Conservation (phyloP, 2,888 invertebrate genomes). For the Chaitophorus viminalis region DNA sequence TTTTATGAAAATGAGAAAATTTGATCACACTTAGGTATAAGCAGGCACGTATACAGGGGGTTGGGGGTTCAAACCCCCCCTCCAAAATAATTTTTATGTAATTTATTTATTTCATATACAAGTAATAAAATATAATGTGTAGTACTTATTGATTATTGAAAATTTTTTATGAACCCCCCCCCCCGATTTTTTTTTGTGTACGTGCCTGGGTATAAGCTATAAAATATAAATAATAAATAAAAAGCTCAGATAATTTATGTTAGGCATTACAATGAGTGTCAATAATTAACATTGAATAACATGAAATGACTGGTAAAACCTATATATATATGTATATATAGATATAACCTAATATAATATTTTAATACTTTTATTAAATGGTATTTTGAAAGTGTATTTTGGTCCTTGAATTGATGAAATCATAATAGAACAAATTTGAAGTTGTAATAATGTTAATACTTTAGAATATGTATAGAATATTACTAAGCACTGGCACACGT, state of each 20-base stretch:
- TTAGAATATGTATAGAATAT: not conserved
- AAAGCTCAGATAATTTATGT: slow-evolving; percentile 27
- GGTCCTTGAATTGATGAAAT: slow-evolving; percentile 1
- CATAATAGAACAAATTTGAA: slow-evolving; percentile 11
- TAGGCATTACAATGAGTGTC: slow-evolving; percentile 6
- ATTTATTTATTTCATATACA: too few relatives aligned
- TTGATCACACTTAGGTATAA: slow-evolving; percentile 32
- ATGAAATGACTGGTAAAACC: slow-evolving; percentile 34
- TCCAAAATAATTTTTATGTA: too few relatives aligned
- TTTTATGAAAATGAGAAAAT: slow-evolving; percentile 41
- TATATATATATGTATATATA: too few relatives aligned
- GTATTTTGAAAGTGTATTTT: slow-evolving; percentile 12
- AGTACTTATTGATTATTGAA: too few relatives aligned
- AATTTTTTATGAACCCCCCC: too few relatives aligned
- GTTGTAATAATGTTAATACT: slow-evolving; percentile 9
- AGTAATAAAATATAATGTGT: too few relatives aligned
- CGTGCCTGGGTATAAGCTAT: not conserved
- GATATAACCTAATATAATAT: too few relatives aligned
- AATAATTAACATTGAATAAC: slow-evolving; percentile 26
- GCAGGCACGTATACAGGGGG: too few relatives aligned
- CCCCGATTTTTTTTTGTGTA: too few relatives aligned
- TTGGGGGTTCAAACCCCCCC: too few relatives aligned
- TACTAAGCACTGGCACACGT: slow-evolving; percentile 12
- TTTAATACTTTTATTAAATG: not conserved
- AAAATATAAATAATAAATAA: slow-evolving; percentile 44